These are phyloP conservation scores for Channallabes apus DNA, from an alignment of 2,797 vertebrate genomes.

Conservation along the genomic window DNA sequence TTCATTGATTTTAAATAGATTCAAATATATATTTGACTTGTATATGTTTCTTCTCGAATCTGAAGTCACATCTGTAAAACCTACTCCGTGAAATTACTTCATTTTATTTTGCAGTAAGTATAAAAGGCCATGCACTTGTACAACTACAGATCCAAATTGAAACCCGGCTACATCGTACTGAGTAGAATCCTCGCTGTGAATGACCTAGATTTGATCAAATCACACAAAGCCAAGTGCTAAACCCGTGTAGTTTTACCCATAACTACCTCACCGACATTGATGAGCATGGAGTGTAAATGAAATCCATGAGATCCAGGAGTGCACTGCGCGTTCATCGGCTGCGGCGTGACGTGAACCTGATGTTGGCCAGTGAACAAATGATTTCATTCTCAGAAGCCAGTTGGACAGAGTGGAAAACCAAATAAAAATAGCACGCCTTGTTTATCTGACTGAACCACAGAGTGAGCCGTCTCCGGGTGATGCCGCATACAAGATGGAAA, in stretches of 20 bases:
- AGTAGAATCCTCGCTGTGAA: not conserved
- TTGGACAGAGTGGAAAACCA: constrained; percentile 5
- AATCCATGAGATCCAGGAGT: not conserved
- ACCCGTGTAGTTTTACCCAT: not conserved
- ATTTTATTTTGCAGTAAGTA: not conserved
- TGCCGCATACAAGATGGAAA: not conserved
- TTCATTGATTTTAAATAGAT: not conserved
- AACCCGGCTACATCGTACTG: not conserved
- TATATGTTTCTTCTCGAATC: not conserved
- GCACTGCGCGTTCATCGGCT: not conserved
- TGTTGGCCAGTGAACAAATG: constrained; percentile 7
- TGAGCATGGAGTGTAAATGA: not conserved
- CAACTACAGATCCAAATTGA: not conserved
- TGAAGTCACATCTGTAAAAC: not conserved
- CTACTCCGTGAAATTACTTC: not conserved
- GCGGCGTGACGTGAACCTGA: not conserved
- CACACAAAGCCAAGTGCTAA: not conserved
- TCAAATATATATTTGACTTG: not conserved
- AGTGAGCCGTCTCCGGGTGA: constrained; percentile 4
- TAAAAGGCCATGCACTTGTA: not conserved
- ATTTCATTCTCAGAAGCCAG: constrained; percentile 9
- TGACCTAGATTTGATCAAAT: not conserved
- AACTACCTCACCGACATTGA: not conserved
- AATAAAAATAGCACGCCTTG: not conserved
- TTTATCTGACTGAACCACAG: constrained; percentile 26